Percentiles rank a stretch among this genome's conserved stretches.
phyloP scores from a whole-genome alignment of 2,888 invertebrate species.

The Diarsia rubi region DNA sequence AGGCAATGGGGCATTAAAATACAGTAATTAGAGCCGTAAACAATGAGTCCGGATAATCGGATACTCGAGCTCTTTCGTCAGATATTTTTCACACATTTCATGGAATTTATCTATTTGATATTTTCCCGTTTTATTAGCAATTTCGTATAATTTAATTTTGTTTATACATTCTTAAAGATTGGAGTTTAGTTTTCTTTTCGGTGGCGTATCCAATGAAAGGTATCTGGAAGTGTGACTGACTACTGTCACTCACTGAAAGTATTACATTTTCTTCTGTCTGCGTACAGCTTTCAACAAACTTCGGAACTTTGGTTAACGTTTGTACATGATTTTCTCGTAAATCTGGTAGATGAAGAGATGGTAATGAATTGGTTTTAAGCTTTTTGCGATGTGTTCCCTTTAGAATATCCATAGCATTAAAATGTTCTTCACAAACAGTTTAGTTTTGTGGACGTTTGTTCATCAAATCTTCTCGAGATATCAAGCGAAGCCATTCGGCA shows the following conservation, averaged over 20 bases:
- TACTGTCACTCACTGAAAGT: background rate
- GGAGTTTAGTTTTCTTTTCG: background rate
- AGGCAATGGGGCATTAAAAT: too few species aligned
- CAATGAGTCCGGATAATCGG: too few species aligned
- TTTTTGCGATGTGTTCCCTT: background rate
- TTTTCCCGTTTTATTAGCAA: background rate
- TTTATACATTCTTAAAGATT: background rate
- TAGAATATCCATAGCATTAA: conserved; percentile 1
- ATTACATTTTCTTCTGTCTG: background rate
- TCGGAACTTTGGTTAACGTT: conserved; percentile 2
- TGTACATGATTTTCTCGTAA: background rate
- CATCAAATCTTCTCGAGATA: conserved; percentile 23
- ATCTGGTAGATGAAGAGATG: conserved; percentile 4
- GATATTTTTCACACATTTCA: background rate
- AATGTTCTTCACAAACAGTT: conserved; percentile 21
- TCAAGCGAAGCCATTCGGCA: conserved; percentile 11
- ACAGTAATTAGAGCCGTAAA: too few species aligned
- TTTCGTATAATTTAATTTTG: background rate
- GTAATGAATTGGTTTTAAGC: conserved; percentile 8
- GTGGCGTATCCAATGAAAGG: background rate
- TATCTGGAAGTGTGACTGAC: background rate
- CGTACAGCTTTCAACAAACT: background rate
- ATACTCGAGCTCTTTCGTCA: background rate
- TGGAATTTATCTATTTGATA: background rate
- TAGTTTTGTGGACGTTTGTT: conserved; percentile 2